phyloP scores from a whole-genome alignment of 1,140 invertebrate genomes.

The Adoxophyes honmai region DNA sequence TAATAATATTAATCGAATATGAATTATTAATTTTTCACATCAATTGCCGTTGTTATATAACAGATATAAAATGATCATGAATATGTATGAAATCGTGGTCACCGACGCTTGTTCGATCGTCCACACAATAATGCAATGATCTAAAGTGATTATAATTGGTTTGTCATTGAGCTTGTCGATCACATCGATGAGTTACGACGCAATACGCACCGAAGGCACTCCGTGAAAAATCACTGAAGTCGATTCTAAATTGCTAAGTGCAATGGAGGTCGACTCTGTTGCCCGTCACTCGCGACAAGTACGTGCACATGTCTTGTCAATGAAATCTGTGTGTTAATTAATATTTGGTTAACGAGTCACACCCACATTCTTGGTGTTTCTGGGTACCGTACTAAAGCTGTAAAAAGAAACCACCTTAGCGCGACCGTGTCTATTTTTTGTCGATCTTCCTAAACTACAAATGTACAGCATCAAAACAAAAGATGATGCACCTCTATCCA shows the following conservation, averaged over 20 bases:
- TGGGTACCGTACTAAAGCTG: too few relatives aligned
- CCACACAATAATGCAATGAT: conserved; percentile 31
- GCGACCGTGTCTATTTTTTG: too few relatives aligned
- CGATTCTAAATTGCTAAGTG: background rate
- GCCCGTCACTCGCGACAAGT: background rate
- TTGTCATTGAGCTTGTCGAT: conserved; percentile 37
- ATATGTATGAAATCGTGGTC: conserved; percentile 1
- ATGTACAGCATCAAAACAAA: too few relatives aligned
- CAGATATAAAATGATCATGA: too few relatives aligned
- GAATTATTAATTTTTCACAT: too few relatives aligned
- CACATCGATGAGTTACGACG: conserved; percentile 30
- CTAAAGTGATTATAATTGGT: conserved; percentile 37
- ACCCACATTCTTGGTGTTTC: background rate
- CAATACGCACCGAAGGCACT: conserved; percentile 23
- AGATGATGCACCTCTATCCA: too few relatives aligned
- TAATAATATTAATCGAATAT: too few relatives aligned
- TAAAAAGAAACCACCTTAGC: too few relatives aligned
- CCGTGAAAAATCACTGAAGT: conserved; percentile 31
- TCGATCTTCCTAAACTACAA: too few relatives aligned
- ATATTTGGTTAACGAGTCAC: background rate
- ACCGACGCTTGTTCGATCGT: conserved; percentile 26
- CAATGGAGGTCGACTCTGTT: conserved; percentile 1
- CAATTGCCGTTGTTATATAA: too few relatives aligned
- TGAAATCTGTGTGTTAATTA: conserved; percentile 1
- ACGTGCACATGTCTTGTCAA: background rate